Evolutionary conservation across 2,888 invertebrate species (phyloP).

Genomic region (Iselma pallidipennis): DNA sequence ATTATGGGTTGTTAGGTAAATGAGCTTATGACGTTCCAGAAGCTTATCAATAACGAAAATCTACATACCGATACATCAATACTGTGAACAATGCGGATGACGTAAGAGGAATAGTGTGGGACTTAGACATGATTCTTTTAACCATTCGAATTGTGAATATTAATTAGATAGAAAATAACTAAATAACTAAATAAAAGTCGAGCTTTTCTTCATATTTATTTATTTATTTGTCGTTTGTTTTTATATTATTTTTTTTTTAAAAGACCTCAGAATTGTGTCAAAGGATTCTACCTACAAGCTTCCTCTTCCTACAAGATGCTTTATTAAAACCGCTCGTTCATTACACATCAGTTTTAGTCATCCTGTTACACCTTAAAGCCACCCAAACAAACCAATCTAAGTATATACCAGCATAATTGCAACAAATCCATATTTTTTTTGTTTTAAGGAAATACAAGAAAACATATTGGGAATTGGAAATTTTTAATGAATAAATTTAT

Average conservation of each 20-base stretch:
- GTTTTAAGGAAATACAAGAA: background rate
- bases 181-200: no score
- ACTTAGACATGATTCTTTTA: no score
- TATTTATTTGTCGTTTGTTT: no score
- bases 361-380: constrained; percentile 5
- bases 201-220: no score
- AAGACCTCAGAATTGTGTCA: constrained; percentile 8
- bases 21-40: background rate
- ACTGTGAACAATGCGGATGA: background rate
- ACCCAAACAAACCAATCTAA: constrained; percentile 2
- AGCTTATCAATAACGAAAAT: background rate
- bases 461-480: background rate
- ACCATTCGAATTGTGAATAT: background rate
- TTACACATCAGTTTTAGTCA: constrained; percentile 3
- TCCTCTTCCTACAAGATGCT: constrained; percentile 24
- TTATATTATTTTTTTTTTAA: no score
- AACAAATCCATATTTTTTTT: background rate
- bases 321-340: no score
- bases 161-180: no score
- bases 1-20: background rate
- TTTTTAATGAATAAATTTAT: background rate
- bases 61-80: background rate
- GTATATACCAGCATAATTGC: constrained; percentile 7
- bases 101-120: background rate
- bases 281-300: constrained; percentile 24